Evolutionary conservation across 2,113 vertebrate species (phyloP), one percentile per base, ranked within the genome.

Genomic region (Camarhynchus parvulus): DNA sequence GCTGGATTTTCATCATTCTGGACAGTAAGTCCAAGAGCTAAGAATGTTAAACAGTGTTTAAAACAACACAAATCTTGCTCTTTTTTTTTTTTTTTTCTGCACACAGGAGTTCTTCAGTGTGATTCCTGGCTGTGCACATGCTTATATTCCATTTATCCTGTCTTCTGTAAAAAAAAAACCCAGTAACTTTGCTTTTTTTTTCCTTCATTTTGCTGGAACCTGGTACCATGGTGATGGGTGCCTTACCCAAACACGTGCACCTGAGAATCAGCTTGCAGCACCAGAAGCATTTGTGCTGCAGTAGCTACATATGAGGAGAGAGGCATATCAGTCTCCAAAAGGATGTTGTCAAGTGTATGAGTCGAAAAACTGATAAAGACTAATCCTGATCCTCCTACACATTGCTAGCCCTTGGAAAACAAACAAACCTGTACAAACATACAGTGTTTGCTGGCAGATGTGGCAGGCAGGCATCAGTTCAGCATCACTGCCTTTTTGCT

Each of bases 361-460:
- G 72, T 59, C 2, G 24, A 70, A 88, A 92, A 91, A 41, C 59
- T 77, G 72, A 86, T 88, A 53, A 76, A 69, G 76, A 63, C 49
- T 80, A 90, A 83, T 93, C 75, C 67, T 74, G 78, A 76, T 89
- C 69, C 62, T 94, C 46, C 37, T 70, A 62, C 90, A 89, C 28
- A 44, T 47, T 87, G 28, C 33, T 76, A 70, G 74, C 59, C 21
- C 50, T 76, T 90, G 72, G 75, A 83, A 88, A 95, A 74, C 83
- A 93, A 92, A 95, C 73, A 95, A 70, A 88, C 68, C 55, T 70
- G 19, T 70, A n/a, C 64, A 94, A 93, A 93, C 62, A 83, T 52
- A 28, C 1, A 46, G 35, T 49, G 47, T 67, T 86, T n/a, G 13
- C 64, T 88, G 85, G 49, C 56, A 88, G 79, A 78, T 83, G n/a